Conservation (phyloP, 2,888 invertebrate species). For the Cephus rjabovi region DNA sequence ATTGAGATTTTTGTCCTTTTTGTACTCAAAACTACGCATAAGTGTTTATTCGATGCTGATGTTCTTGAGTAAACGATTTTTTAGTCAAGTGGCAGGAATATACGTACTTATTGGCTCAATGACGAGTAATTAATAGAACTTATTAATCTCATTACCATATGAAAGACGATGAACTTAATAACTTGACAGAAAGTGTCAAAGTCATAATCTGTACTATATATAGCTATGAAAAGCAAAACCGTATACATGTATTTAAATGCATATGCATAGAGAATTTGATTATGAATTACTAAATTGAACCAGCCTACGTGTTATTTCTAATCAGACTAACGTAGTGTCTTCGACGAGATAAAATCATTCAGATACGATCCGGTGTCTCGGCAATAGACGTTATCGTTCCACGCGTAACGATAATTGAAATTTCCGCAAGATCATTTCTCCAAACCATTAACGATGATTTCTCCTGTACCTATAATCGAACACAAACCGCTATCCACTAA, state of each 20-base stretch:
- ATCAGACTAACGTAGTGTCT: neutral
- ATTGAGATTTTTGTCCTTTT: neutral
- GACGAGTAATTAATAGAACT: neutral
- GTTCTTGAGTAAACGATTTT: neutral
- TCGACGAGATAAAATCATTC: neutral
- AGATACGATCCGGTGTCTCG: neutral
- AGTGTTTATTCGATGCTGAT: neutral
- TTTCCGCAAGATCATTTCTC: neutral
- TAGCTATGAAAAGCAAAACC: neutral
- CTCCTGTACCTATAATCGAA: neutral
- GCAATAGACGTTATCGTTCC: neutral
- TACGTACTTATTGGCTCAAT: neutral
- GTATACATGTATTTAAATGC: neutral
- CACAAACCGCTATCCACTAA: neutral
- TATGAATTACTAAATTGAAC: neutral
- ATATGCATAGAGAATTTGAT: neutral
- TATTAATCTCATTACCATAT: neutral
- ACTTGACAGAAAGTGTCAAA: neutral
- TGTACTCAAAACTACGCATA: neutral
- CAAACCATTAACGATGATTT: neutral
- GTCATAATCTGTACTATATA: neutral
- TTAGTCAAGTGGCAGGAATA: neutral
- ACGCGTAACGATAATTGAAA: neutral
- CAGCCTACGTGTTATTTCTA: neutral
- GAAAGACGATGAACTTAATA: neutral